phyloP scores from a whole-genome alignment of 2,888 invertebrate genomes.

The Latrodectus hesperus region DNA sequence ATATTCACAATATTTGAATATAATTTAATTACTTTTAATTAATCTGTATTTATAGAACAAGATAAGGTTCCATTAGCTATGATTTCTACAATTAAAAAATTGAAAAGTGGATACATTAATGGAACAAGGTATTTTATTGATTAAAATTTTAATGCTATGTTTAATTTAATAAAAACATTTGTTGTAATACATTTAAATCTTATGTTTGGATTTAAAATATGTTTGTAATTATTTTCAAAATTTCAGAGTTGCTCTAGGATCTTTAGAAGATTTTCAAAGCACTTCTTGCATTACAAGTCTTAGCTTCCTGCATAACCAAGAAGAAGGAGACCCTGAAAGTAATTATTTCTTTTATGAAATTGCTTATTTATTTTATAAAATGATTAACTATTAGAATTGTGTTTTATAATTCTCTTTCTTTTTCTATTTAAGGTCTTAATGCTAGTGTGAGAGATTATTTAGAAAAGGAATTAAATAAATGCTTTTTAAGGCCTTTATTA shows the following conservation, averaged over 20 bases:
- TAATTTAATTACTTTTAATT: slow-evolving; percentile 4
- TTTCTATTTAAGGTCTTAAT: slow-evolving; percentile 80
- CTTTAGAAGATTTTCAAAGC: slow-evolving; percentile 93
- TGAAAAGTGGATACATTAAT: slow-evolving; percentile 98
- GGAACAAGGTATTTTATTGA: slow-evolving; percentile 83
- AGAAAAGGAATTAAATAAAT: slow-evolving; percentile 88
- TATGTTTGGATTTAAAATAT: too few relatives aligned
- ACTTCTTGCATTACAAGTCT: slow-evolving; percentile 98
- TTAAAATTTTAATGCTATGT: background rate
- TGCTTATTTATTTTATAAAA: background rate
- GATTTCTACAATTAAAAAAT: slow-evolving; percentile 97
- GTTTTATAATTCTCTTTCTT: too few relatives aligned
- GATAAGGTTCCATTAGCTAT: slow-evolving; percentile 93
- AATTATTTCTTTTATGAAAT: slow-evolving; percentile 41
- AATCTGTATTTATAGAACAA: slow-evolving; percentile 80
- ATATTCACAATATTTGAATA: background rate
- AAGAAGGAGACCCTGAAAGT: slow-evolving; percentile 88
- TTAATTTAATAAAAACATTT: too few relatives aligned
- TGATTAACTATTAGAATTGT: too few relatives aligned
- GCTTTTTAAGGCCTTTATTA: slow-evolving; percentile 77
- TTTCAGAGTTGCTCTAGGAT: slow-evolving; percentile 92
- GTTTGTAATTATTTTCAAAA: background rate
- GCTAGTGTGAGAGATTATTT: slow-evolving; percentile 90
- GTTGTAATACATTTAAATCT: too few relatives aligned
- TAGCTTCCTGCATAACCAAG: slow-evolving; percentile 94